Evolutionary conservation across 2,888 invertebrate genomes (phyloP), one percentile per base, ranked within the genome.

Genomic region (Apamea crenata): DNA sequence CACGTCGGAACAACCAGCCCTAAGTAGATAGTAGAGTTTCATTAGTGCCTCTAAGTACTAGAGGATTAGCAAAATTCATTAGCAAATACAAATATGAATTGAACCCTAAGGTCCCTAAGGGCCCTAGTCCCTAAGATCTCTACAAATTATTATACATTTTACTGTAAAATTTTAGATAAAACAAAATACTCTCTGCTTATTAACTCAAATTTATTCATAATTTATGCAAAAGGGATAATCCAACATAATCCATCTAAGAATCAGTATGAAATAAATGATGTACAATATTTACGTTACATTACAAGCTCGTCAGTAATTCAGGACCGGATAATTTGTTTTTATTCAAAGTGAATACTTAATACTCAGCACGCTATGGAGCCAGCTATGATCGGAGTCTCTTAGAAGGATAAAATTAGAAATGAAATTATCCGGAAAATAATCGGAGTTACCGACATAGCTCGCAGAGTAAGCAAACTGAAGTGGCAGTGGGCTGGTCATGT

Each of bases 231-330:
- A 44, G 44, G 18, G 6, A 53, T 44, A 61, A 66, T 66, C 66
- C 65, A 32, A 65, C 29, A 21, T 59, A 66, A 70, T 47, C 61
- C 36, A 53, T 80, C 59, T n/a, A 56, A 67, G 85, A 85, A 85
- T 61, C 44, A 47, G 71, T 80, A 53, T 53, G 16, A 53, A 53
- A 47, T 85, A 36, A 80, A 61, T 81, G 47, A 70, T 36, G 53
- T 32, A 80, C 66, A 71, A 81, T 71, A 84, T 81, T 84, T 81
- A 71, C 81, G 21, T 81, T 65, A 72, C 18, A 81, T 80, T 68
- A 63, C 53, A 70, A 69, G 16, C 69, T 81, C 74, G 18, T 69
- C 74, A 68, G 67, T 32, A 40, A 81, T 85, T 72, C 81, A 69
- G 32, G 29, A 66, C n/a, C 7, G 69, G 56, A 69, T 65, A 56